Evolutionary conservation across 2,797 vertebrate genomes (phyloP).

Genomic region (Notolepis coatsorum): DNA sequence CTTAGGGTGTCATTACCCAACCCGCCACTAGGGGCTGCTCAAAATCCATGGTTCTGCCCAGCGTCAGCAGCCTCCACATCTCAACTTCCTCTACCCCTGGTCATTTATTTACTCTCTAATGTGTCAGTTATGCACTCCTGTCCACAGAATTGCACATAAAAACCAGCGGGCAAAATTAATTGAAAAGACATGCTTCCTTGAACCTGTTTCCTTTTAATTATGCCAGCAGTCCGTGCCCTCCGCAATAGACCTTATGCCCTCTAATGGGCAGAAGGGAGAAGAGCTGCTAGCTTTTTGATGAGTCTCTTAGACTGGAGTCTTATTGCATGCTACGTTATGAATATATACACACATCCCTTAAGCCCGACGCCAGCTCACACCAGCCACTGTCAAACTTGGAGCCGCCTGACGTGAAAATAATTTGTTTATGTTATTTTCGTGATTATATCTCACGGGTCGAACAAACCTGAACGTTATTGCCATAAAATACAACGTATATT

Average conservation of each 20-base stretch:
- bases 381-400: no score
- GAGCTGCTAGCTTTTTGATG: conserved; percentile 15
- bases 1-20: conserved; percentile 20
- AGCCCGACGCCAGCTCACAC: no score
- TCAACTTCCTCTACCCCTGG: neutral
- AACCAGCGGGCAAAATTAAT: conserved; percentile 42
- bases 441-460: no score
- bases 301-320: no score
- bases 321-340: no score
- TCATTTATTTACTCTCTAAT: conserved; percentile 38
- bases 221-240: conserved; percentile 1
- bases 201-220: conserved; percentile 46
- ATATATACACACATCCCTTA: no score
- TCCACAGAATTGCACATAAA: conserved; percentile 48
- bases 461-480: no score
- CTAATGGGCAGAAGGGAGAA: conserved; percentile 29
- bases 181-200: conserved; percentile 51
- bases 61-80: neutral
- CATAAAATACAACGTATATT: no score
- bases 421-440: no score
- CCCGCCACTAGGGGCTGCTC: conserved; percentile 76
- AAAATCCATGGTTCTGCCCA: conserved; percentile 49
- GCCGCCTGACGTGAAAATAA: no score
- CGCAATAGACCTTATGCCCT: neutral
- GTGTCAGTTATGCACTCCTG: conserved; percentile 50